These are phyloP conservation scores for Heteromyza rotundicornis DNA, from an alignment of 2,888 invertebrate genomes.

Conservation along the genomic window DNA sequence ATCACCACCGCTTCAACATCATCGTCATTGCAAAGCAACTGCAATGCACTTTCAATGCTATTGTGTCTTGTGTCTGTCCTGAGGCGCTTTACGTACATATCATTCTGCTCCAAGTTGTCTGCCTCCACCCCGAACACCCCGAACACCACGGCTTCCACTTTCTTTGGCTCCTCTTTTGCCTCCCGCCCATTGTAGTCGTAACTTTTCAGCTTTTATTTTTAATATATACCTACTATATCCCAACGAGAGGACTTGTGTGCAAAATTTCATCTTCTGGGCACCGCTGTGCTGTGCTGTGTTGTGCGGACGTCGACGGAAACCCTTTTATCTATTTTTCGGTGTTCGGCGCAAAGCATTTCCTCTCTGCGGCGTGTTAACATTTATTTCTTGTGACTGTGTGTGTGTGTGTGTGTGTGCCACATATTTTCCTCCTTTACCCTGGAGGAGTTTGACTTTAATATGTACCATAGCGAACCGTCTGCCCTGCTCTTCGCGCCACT, in stretches of 20 bases:
- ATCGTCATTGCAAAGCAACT: no score
- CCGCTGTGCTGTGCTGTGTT: slow-evolving; percentile 25
- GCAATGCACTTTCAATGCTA: background rate
- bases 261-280: slow-evolving; percentile 40
- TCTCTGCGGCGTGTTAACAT: slow-evolving; percentile 8
- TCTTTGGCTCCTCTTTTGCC: no score
- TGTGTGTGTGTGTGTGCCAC: background rate
- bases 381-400: slow-evolving; percentile 12
- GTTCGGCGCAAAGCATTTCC: background rate
- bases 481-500: background rate
- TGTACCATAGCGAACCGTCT: background rate
- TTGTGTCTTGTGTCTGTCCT: background rate
- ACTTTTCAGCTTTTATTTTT: slow-evolving; percentile 1
- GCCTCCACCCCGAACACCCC: background rate
- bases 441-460: background rate
- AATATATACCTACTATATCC: no score
- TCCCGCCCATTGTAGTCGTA: no score
- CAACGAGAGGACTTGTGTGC: slow-evolving; percentile 13
- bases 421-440: background rate
- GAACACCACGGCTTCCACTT: no score
- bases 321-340: slow-evolving; percentile 16
- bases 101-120: no score
- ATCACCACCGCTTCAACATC: slow-evolving; percentile 7
- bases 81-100: background rate
- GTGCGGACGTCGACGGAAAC: background rate